Base-by-base conservation (phyloP, 2,113 vertebrate species). In the Rousettus leschenaultii region DNA sequence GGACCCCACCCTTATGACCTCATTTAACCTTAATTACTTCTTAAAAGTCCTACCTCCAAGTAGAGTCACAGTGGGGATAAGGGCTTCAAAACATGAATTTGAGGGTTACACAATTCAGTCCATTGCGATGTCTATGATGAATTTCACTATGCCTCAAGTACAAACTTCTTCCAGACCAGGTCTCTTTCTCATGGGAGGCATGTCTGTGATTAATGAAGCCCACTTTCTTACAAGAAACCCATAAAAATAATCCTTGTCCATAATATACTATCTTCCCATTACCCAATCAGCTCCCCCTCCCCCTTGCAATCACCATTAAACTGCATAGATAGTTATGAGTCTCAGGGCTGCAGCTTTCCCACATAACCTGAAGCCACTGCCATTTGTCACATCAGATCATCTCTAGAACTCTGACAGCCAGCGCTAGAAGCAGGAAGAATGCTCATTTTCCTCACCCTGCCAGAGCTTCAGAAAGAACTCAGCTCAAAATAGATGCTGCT, bases 401-500 rank as follows among this genome's bases (percentile, higher is more conserved):
- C 87, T 96, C 92, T 33, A 77, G 97, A 97, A 96, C 68, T 93
- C 86, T 55, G 14, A 63, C 0, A 9, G 82, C 38, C 90, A 95
- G 1, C 55, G 43, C 89, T 94, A 35, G 43, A 90, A 98, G 97
- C 97, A 95, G 96, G 86, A 0, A 97, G 97, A 94, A 92, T 96
- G 96, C 88, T 98, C 91, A 8, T 97, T 86, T 96, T 96, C 93
- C 96, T 80, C 45, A 97, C 70, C 85, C 91, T 45, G 28, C 82
- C 55, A 96, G 90, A 57, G 77, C 78, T 89, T 71, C 61, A 94
- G 93, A 96, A 95, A 95, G 68, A 94, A 96, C 80, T 96, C 30
- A 19, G 83, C 94, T 97, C 91, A 91, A 98, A 98, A 98, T 95
- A 98, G 97, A 95, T 7, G 35, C 86, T 92, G 66, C 94, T 95